phyloP scores from a whole-genome alignment of 2,888 invertebrate genomes.

The Electrophaes corylata region DNA sequence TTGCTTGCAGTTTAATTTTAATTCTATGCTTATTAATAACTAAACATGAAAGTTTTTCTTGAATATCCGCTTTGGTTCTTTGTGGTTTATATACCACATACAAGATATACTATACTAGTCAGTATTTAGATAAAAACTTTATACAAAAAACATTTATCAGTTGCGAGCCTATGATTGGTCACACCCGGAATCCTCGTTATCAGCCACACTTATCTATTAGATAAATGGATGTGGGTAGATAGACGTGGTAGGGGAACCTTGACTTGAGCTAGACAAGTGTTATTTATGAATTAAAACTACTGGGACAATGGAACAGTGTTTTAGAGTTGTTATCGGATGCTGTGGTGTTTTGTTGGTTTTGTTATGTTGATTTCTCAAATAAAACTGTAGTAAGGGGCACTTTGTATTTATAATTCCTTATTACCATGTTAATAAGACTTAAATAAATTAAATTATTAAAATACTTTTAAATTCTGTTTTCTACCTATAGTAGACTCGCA shows the following conservation, averaged over 20 bases:
- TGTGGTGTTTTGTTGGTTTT: not conserved
- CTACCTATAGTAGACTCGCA: too few relatives aligned
- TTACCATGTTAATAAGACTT: too few relatives aligned
- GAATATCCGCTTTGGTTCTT: not conserved
- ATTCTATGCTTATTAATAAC: not conserved
- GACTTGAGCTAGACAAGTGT: slow-evolving; percentile 17
- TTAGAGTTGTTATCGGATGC: not conserved
- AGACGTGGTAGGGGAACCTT: slow-evolving; percentile 31
- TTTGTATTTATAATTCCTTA: too few relatives aligned
- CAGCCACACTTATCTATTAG: slow-evolving; percentile 29
- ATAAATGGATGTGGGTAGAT: slow-evolving; percentile 33
- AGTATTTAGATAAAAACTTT: too few relatives aligned
- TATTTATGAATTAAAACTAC: slow-evolving; percentile 20
- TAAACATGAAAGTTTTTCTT: not conserved
- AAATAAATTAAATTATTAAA: too few relatives aligned
- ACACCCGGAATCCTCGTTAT: slow-evolving; percentile 28
- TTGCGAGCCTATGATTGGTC: slow-evolving; percentile 27
- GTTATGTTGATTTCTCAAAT: not conserved
- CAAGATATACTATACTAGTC: too few relatives aligned
- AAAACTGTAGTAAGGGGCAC: not conserved
- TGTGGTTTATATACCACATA: too few relatives aligned
- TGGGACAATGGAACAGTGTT: slow-evolving; percentile 5
- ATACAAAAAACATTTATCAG: slow-evolving; percentile 4
- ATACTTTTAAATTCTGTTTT: too few relatives aligned
- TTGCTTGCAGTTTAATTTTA: too few relatives aligned